Evolutionary conservation across 2,797 vertebrate genomes (phyloP).

Genomic region (Microchirus variegatus): DNA sequence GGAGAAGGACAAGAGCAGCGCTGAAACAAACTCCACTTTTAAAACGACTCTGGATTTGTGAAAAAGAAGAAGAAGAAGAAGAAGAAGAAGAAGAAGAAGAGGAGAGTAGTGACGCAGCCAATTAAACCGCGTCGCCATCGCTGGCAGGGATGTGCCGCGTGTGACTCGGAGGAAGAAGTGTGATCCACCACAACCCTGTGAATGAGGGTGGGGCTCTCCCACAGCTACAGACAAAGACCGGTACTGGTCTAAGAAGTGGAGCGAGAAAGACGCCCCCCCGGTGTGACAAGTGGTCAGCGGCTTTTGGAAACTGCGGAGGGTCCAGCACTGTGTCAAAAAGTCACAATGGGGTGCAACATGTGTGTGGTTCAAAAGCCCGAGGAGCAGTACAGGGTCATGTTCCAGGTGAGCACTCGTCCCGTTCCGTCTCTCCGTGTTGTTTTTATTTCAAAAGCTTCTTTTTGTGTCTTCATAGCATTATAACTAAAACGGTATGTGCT

Average conservation of each 20-base stretch:
- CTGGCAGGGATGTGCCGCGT: slow-evolving; percentile 34
- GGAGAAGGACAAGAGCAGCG: slow-evolving; percentile 32
- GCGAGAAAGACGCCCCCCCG: slow-evolving; percentile 32
- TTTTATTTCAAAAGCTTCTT: slow-evolving; percentile 2
- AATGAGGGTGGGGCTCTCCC: slow-evolving; percentile 70
- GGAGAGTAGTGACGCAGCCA: slow-evolving; percentile 17
- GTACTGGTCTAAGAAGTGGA: not conserved
- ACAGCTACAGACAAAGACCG: slow-evolving; percentile 73
- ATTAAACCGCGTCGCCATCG: slow-evolving; percentile 19
- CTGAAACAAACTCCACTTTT: slow-evolving; percentile 8
- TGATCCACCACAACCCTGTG: slow-evolving; percentile 39
- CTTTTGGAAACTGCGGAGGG: slow-evolving; percentile 31
- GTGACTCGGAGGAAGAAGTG: slow-evolving; percentile 47
- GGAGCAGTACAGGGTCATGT: slow-evolving; percentile 92
- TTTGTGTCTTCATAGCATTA: slow-evolving; percentile 11
- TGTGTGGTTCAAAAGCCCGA: slow-evolving; percentile 91
- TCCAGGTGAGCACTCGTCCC: slow-evolving; percentile 85
- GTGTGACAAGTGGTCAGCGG: slow-evolving; percentile 31
- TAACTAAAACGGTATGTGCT: not conserved
- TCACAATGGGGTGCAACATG: slow-evolving; percentile 93
- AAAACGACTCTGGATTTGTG: slow-evolving; percentile 29
- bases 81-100: not conserved
- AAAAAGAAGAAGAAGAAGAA: slow-evolving; percentile 13
- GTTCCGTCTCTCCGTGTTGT: slow-evolving; percentile 4
- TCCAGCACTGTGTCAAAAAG: slow-evolving; percentile 17